Evolutionary conservation across 2,888 invertebrate genomes (phyloP).

Genomic region (Muscina levida): DNA sequence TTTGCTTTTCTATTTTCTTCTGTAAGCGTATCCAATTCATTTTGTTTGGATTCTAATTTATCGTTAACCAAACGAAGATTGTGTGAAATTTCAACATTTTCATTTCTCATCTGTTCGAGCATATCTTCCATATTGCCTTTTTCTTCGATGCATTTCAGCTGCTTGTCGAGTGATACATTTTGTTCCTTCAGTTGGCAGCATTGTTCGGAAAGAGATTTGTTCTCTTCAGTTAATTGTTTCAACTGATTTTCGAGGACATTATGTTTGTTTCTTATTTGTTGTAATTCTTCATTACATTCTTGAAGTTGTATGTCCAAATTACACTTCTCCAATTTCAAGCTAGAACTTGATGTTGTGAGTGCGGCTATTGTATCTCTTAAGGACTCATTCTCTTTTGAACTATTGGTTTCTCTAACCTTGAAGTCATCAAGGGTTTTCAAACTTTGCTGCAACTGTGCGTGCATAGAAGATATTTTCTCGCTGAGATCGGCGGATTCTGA

Average conservation of each 20-base stretch:
- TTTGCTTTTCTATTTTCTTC: not conserved
- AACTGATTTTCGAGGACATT: constrained; percentile 25
- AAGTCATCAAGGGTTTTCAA: not conserved
- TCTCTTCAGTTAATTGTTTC: constrained; percentile 44
- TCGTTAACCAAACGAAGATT: constrained; percentile 44
- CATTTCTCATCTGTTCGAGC: constrained; percentile 40
- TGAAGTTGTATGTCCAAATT: constrained; percentile 25
- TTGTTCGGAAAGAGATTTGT: constrained; percentile 32
- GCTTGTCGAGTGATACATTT: constrained; percentile 26
- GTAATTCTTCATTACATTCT: constrained; percentile 6
- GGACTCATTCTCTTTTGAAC: constrained; percentile 1
- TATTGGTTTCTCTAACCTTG: not conserved
- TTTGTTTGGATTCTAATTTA: constrained; percentile 44
- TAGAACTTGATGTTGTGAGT: constrained; percentile 27
- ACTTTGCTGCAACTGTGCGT: not conserved
- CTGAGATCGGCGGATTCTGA: not conserved
- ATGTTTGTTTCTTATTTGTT: constrained; percentile 27
- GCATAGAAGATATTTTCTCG: not conserved
- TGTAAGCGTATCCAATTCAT: constrained; percentile 11
- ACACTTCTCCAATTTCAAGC: constrained; percentile 35
- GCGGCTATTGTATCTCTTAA: constrained; percentile 6
- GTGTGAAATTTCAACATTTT: constrained; percentile 35
- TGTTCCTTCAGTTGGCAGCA: constrained; percentile 13
- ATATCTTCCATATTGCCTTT: constrained; percentile 40
- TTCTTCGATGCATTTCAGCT: constrained; percentile 46